These are phyloP conservation scores for Microtus pennsylvanicus DNA, from an alignment of 2,113 vertebrate genomes.

Conservation along the genomic window DNA sequence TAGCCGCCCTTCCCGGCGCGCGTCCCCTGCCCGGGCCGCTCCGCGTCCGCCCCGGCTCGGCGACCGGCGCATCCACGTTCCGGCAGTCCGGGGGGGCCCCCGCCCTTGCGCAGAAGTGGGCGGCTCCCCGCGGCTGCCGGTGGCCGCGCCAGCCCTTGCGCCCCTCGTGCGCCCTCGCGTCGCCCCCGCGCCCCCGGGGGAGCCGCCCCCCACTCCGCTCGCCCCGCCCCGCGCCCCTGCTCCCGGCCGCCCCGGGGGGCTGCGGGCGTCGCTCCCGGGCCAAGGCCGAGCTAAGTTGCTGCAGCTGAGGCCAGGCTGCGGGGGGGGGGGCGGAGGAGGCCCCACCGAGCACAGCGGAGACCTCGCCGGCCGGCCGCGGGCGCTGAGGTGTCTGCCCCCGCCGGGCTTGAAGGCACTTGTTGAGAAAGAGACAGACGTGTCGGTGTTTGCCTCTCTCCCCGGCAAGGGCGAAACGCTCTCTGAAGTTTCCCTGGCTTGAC, in stretches of 20 bases:
- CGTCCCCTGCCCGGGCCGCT: slow-evolving; percentile 91
- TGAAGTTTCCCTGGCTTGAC: slow-evolving; percentile 19
- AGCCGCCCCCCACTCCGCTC: too few species aligned
- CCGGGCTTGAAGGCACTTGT: slow-evolving; percentile 82
- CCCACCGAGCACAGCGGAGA: slow-evolving; percentile 31
- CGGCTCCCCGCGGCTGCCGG: too few species aligned
- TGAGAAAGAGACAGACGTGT: slow-evolving; percentile 63
- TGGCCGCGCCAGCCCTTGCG: too few species aligned
- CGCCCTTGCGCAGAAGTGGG: too few species aligned
- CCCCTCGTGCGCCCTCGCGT: too few species aligned
- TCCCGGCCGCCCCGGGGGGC: slow-evolving; percentile 88
- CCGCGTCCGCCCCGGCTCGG: slow-evolving; percentile 89
- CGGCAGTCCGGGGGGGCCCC: too few species aligned
- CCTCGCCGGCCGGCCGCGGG: slow-evolving; percentile 18
- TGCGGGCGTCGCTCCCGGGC: slow-evolving; percentile 82
- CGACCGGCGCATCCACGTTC: too few species aligned
- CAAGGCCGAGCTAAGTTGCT: slow-evolving; percentile 77
- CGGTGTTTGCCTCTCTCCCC: slow-evolving; percentile 71
- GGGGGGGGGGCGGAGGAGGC: not conserved
- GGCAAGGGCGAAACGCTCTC: not conserved
- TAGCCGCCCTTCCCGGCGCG: slow-evolving; percentile 89
- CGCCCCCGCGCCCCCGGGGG: too few species aligned
- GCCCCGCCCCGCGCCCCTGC: not conserved
- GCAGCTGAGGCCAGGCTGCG: slow-evolving; percentile 82
- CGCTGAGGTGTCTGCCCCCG: slow-evolving; percentile 73